Evolutionary conservation across 2,888 invertebrate genomes (phyloP).

Genomic region (Ptilodon capucinus): DNA sequence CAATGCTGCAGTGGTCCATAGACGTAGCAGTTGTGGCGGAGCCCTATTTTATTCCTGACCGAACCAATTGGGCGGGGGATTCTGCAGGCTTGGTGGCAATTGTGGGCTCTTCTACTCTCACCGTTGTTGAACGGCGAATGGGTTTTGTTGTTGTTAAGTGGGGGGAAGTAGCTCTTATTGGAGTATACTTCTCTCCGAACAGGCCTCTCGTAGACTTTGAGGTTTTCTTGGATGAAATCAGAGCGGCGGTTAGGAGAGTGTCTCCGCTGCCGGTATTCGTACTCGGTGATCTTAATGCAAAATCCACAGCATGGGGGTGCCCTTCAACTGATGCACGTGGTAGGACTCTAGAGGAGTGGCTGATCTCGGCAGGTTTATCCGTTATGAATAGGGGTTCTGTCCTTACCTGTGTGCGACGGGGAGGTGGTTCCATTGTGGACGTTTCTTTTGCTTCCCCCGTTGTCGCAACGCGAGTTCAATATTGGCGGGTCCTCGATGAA

Average conservation of each 20-base stretch:
- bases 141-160: neutral
- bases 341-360: constrained; percentile 14
- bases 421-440: constrained; percentile 19
- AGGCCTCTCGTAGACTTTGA: constrained; percentile 4
- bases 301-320: constrained; percentile 11
- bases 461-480: neutral
- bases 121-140: neutral
- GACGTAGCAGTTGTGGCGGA: neutral
- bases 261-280: constrained; percentile 2
- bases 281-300: constrained; percentile 15
- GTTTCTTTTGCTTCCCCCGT: constrained; percentile 7
- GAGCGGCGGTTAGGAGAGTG: neutral
- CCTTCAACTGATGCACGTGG: constrained; percentile 13
- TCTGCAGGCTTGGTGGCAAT: neutral
- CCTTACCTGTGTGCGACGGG: constrained; percentile 20
- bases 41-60: neutral
- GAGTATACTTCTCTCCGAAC: too few relatives aligned
- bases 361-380: neutral
- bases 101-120: neutral
- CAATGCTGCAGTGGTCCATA: constrained; percentile 1
- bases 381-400: constrained; percentile 14
- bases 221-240: constrained; percentile 1
- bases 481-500: neutral
- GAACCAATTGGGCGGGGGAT: neutral
- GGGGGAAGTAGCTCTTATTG: neutral